Evolutionary conservation across 2,797 vertebrate species (phyloP).

Genomic region (Urocyon cinereoargenteus): DNA sequence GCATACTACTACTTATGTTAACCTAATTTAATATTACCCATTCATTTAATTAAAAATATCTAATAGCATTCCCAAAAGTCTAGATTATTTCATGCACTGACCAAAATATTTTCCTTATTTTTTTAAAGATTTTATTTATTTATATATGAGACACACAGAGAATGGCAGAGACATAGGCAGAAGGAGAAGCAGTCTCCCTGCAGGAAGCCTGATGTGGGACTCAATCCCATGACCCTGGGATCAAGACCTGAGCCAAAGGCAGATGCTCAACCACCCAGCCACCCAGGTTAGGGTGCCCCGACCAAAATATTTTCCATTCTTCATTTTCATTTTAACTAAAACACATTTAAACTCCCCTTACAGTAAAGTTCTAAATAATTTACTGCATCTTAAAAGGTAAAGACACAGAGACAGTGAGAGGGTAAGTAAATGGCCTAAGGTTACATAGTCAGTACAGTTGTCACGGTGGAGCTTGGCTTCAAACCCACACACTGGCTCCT

Average conservation of each 20-base stretch:
- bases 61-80: not conserved
- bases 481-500: not conserved
- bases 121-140: too few relatives aligned
- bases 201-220: too few relatives aligned
- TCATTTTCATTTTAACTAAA: constrained; percentile 8
- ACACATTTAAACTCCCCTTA: not conserved
- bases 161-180: too few relatives aligned
- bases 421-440: not conserved
- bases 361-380: not conserved
- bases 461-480: not conserved
- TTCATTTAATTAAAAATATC: constrained; percentile 39
- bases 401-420: not conserved
- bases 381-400: not conserved
- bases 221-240: too few relatives aligned
- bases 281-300: not conserved
- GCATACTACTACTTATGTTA: not conserved
- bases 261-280: too few relatives aligned
- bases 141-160: too few relatives aligned
- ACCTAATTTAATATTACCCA: not conserved
- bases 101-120: not conserved
- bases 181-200: too few relatives aligned
- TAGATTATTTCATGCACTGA: not conserved
- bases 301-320: not conserved
- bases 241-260: too few relatives aligned
- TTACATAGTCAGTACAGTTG: not conserved